These are phyloP conservation scores for Chloroceryle inda DNA, from an alignment of 2,797 vertebrate species.

Conservation along the genomic window DNA sequence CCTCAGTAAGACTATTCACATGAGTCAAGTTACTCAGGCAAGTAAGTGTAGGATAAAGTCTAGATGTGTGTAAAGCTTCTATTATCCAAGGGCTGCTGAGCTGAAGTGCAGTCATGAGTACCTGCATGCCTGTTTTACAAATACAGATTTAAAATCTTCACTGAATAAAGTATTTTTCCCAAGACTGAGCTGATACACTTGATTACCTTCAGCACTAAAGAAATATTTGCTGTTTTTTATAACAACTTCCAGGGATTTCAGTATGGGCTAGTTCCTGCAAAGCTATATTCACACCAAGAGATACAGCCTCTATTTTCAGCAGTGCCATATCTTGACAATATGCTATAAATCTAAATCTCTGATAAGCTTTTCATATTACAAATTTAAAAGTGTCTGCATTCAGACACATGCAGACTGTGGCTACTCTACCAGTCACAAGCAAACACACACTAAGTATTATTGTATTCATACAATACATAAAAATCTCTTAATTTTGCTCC, in stretches of 20 bases:
- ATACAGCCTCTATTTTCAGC: neutral
- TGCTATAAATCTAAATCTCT: neutral
- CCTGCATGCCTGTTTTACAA: neutral
- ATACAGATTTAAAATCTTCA: neutral
- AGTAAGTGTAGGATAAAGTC: neutral
- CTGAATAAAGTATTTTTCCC: constrained; percentile 17
- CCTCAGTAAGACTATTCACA: neutral
- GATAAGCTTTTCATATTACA: neutral
- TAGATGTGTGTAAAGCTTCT: neutral
- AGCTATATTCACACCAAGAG: neutral
- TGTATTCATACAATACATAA: neutral
- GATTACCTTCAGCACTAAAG: neutral
- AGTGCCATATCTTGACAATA: neutral
- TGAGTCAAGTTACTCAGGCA: neutral
- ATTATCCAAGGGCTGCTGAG: neutral
- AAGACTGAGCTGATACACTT: neutral
- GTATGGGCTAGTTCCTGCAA: neutral
- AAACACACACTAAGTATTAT: neutral
- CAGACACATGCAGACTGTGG: neutral
- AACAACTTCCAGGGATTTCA: neutral
- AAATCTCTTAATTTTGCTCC: neutral
- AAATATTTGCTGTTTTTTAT: neutral
- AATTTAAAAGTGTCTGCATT: neutral
- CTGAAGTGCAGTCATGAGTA: neutral
- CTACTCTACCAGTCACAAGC: neutral